These are phyloP conservation scores for Lordiphosa clarofinis DNA, from an alignment of 1,140 invertebrate species.

Conservation along the genomic window DNA sequence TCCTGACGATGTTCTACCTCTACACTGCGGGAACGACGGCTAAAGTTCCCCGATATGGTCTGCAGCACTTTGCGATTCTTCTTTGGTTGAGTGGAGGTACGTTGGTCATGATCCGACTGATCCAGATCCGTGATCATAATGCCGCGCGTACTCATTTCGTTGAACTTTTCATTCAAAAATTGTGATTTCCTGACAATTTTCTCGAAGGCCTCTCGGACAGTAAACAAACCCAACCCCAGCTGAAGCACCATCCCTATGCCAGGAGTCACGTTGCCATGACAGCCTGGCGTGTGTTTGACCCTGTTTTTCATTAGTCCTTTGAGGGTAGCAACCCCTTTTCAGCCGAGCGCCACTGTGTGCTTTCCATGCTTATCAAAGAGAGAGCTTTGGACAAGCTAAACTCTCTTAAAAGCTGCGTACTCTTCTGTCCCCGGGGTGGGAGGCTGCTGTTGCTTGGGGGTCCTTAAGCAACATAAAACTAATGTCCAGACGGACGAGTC, in stretches of 20 bases:
- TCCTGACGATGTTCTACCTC: conserved; percentile 43
- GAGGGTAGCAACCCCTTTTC: conserved; percentile 17
- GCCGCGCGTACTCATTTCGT: conserved; percentile 26
- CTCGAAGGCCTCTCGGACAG: conserved; percentile 11
- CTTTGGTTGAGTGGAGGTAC: conserved; percentile 23
- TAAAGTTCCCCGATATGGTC: conserved; percentile 71
- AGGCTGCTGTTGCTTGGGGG: conserved; percentile 9
- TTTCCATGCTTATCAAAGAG: conserved; percentile 25
- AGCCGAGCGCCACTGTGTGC: conserved; percentile 24
- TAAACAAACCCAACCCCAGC: conserved; percentile 46
- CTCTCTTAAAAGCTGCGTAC: conserved; percentile 16
- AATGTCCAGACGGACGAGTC: conserved; percentile 43
- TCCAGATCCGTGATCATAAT: conserved; percentile 72
- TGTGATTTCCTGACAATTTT: conserved; percentile 30
- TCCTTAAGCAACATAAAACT: conserved; percentile 46
- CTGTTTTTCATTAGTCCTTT: conserved; percentile 24
- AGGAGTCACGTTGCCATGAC: conserved; percentile 37
- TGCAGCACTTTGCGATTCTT: conserved; percentile 59
- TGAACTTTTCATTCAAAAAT: conserved; percentile 9
- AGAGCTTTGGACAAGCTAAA: background rate
- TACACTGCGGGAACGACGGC: conserved; percentile 61
- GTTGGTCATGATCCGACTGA: conserved; percentile 43
- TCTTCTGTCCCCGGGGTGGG: conserved; percentile 17
- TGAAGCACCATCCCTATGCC: conserved; percentile 11
- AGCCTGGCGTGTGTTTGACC: conserved; percentile 44